Percentiles rank a stretch among this genome's conserved stretches.
Conservation (phyloP, 2,113 vertebrate genomes). For the Struthio camelus region DNA sequence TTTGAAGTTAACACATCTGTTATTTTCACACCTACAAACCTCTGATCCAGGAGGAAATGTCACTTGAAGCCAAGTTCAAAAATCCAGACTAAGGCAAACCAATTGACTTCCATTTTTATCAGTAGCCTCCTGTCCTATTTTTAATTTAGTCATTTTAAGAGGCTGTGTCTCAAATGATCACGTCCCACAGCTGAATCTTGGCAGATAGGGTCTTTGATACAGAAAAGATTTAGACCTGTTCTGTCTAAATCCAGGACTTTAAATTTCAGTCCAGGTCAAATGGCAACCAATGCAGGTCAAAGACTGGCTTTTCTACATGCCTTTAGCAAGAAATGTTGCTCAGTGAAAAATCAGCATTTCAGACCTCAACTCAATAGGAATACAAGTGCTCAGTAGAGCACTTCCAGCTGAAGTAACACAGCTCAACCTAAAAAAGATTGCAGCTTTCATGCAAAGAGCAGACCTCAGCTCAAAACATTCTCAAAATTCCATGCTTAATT, state of each 20-base stretch:
- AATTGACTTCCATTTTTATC: neutral
- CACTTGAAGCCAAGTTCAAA: neutral
- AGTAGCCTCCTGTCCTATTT: neutral
- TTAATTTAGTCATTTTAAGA: neutral
- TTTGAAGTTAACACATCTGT: neutral
- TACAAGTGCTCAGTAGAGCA: neutral
- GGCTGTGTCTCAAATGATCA: neutral
- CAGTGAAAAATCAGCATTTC: neutral
- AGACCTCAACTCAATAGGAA: neutral
- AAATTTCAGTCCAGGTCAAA: neutral
- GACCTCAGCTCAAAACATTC: neutral
- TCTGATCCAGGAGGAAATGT: neutral
- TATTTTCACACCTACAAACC: neutral
- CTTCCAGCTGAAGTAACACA: neutral
- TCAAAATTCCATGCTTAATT: neutral
- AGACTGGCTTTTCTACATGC: neutral
- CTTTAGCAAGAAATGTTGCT: constrained; percentile 8
- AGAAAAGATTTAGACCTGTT: neutral
- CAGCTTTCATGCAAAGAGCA: neutral
- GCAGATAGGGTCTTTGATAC: neutral
- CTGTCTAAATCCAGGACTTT: neutral
- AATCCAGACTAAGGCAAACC: neutral
- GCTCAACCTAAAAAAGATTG: neutral
- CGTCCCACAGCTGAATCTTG: neutral
- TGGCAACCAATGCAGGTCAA: neutral